These are phyloP conservation scores for Watsonalla cultraria DNA, from an alignment of 2,888 invertebrate genomes.

Conservation along the genomic window DNA sequence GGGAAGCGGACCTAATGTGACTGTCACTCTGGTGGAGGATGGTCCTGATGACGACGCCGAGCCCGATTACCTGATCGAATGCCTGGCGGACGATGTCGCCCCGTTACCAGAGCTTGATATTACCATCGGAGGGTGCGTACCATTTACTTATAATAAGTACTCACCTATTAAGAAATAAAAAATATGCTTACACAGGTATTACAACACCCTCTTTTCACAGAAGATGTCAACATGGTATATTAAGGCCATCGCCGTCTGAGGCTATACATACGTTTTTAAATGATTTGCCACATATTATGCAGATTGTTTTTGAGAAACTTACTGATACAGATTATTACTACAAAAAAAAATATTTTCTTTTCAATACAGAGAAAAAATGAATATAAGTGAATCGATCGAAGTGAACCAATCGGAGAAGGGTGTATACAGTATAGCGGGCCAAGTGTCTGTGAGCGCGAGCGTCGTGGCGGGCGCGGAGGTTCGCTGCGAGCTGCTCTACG, in stretches of 20 bases:
- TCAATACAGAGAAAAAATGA: constrained; percentile 29
- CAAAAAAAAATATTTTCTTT: background rate
- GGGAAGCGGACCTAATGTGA: constrained; percentile 51
- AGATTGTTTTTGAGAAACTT: too few relatives aligned
- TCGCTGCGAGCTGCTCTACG: constrained; percentile 48
- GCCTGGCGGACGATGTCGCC: constrained; percentile 47
- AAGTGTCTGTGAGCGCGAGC: constrained; percentile 26
- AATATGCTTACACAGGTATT: too few relatives aligned
- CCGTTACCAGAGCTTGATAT: constrained; percentile 49
- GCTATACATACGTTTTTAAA: too few relatives aligned
- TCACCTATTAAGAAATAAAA: too few relatives aligned
- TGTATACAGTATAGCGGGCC: constrained; percentile 36
- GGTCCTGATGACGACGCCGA: constrained; percentile 35
- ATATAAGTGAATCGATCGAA: constrained; percentile 23
- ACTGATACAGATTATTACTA: too few relatives aligned
- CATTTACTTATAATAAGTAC: background rate
- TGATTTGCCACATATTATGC: too few relatives aligned
- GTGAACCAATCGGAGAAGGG: constrained; percentile 27
- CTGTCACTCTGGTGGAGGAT: constrained; percentile 34
- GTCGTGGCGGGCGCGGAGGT: constrained; percentile 32
- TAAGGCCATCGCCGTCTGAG: too few relatives aligned
- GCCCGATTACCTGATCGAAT: constrained; percentile 40
- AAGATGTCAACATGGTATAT: too few relatives aligned
- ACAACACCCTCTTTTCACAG: too few relatives aligned
- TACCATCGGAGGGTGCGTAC: constrained; percentile 41